Evolutionary conservation across 2,888 invertebrate genomes (phyloP), one percentile per base, ranked within the genome.

Genomic region (Polia nebulosa): DNA sequence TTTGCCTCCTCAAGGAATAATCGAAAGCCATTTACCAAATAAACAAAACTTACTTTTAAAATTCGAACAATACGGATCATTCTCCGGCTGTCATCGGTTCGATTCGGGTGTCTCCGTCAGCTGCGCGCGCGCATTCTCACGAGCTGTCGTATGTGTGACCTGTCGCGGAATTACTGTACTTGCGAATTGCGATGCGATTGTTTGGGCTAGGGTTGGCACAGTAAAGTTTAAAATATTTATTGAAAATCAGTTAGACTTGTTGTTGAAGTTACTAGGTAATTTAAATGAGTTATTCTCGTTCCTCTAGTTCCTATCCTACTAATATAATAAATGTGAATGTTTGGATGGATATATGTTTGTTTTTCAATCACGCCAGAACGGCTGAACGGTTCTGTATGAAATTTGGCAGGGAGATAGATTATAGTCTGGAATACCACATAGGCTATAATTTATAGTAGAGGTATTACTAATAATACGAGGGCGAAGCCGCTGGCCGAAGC

Each of bases 51-150:
- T 62, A 56, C 71, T 78, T 53, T 77, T 62, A 73, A 76, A 68
- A 36, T 58, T 67, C 32, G 58, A 74, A 82, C 82, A 83, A 83
- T 76, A 58, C 55, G 63, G 51, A 62, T 78, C 80, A 78, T 76
- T 63, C 64, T 49, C 36, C 71, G 84, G 72, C 74, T 83, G 82
- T 82, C 82, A 81, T 82, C 82, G 73, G 59, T 79, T 66, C 64
- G 75, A 59, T 80, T 81, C 67, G 78, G 74, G 51, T 72, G 80
- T 77, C 64, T 63, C 47, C 65, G 84, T 84, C 83, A 83, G 84
- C 84, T 82, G 84, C 84, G 82, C 56, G 9, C 20, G 22, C 76
- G 74, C 72, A 81, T 82, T 82, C 82, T 82, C 82, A 82, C 82
- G 82, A 64, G 72, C 66, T 81, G 81, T 78, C 83, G 74, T 55